A percentile compares a stretch with the other conserved stretches of the same genome.
Conservation (phyloP, 2,113 vertebrate species). For the Peromyscus maniculatus region DNA sequence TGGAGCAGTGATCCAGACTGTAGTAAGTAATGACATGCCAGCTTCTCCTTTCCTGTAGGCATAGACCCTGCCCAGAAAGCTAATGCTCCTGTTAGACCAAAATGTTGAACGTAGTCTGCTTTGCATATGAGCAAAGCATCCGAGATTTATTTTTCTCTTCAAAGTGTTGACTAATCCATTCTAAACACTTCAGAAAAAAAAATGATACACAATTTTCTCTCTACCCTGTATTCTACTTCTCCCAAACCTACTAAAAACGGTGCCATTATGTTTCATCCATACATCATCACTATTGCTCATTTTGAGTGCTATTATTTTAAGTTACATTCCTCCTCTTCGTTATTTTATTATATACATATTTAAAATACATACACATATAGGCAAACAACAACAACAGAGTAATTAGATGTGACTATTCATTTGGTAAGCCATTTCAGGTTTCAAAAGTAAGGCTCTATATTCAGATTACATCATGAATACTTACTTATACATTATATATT, state of each 20-base stretch:
- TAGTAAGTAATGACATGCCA: too few species aligned
- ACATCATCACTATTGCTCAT: neutral
- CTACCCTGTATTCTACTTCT: neutral
- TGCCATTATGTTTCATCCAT: neutral
- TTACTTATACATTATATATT: neutral
- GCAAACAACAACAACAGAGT: neutral
- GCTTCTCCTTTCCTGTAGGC: neutral
- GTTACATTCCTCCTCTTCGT: neutral
- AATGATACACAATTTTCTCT: neutral
- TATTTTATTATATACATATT: neutral
- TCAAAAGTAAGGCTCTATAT: neutral
- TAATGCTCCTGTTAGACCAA: neutral
- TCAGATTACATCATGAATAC: neutral
- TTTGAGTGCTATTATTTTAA: neutral
- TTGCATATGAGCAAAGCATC: neutral
- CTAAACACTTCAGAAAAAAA: neutral
- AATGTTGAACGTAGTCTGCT: neutral
- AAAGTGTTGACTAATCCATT: neutral
- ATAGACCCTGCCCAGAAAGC: neutral
- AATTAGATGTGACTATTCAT: neutral
- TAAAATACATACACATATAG: neutral
- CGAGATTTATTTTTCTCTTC: neutral
- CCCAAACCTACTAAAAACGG: neutral
- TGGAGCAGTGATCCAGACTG: too few species aligned
- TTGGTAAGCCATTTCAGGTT: conserved; percentile 14